Evolutionary conservation across 1,140 invertebrate genomes (phyloP).

Genomic region (Drosophila seguyi): DNA sequence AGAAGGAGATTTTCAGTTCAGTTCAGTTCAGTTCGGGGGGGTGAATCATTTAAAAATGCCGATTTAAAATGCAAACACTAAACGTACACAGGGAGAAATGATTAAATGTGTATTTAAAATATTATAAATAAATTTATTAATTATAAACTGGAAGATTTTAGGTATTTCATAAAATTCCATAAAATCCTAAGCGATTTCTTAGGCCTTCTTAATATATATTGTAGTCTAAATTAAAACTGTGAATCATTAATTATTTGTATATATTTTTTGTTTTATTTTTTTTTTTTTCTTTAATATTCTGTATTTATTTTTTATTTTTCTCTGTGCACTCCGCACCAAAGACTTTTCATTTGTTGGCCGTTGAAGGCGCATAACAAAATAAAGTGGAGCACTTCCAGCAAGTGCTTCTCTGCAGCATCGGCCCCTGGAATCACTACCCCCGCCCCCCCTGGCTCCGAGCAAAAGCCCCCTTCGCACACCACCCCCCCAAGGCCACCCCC

Average conservation of each 20-base stretch:
- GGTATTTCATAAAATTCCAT: too few species aligned
- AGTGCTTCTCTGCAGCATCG: constrained; percentile 33
- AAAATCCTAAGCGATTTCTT: too few species aligned
- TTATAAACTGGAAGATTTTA: not conserved
- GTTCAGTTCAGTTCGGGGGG: not conserved
- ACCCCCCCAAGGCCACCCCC: not conserved
- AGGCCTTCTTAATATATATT: too few species aligned
- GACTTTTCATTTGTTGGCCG: constrained; percentile 47
- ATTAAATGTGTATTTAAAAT: not conserved
- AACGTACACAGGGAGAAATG: not conserved
- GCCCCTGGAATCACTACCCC: constrained; percentile 5
- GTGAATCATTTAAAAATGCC: constrained; percentile 32
- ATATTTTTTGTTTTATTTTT: too few species aligned
- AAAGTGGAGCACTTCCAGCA: constrained; percentile 52
- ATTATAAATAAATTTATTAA: not conserved
- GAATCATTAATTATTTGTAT: too few species aligned
- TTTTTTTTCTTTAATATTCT: too few species aligned
- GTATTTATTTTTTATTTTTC: too few species aligned
- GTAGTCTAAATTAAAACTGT: too few species aligned
- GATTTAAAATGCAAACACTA: constrained; percentile 17
- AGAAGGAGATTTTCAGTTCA: constrained; percentile 45
- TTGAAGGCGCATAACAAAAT: constrained; percentile 51
- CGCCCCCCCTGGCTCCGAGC: not conserved
- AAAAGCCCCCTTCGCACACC: not conserved
- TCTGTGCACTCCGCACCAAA: constrained; percentile 13